Percentiles rank a stretch among this genome's conserved stretches.
Evolutionary conservation across 2,113 vertebrate species (phyloP).

Genomic region (Limnothrissa miodon): DNA sequence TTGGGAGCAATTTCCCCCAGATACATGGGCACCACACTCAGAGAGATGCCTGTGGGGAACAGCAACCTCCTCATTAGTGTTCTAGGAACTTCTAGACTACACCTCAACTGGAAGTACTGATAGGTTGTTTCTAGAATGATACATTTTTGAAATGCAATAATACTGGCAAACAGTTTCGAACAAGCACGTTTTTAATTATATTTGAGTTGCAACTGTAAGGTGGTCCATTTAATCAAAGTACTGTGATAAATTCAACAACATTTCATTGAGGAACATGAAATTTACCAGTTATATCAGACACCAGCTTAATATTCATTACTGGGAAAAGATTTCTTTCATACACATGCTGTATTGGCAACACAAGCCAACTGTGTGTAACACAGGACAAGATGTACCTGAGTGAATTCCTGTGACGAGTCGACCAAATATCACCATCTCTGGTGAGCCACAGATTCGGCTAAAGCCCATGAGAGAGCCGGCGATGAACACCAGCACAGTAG

Average conservation of each 20-base stretch:
- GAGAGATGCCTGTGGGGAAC: slow-evolving; percentile 73
- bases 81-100: background rate
- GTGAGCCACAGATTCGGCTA: slow-evolving; percentile 77
- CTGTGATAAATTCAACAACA: too few relatives aligned
- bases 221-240: too few relatives aligned
- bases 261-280: too few relatives aligned
- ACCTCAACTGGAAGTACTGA: background rate
- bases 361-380: too few relatives aligned
- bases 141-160: background rate
- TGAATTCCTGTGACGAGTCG: slow-evolving; percentile 82
- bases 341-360: too few relatives aligned
- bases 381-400: slow-evolving; percentile 70
- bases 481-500: slow-evolving; percentile 67
- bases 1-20: slow-evolving; percentile 87
- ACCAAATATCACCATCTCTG: slow-evolving; percentile 86
- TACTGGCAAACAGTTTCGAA: background rate
- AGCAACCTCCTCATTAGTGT: background rate
- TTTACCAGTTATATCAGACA: too few relatives aligned
- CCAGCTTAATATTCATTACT: too few relatives aligned
- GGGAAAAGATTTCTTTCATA: too few relatives aligned
- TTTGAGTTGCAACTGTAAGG: too few relatives aligned
- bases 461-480: slow-evolving; percentile 79
- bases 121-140: background rate
- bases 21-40: slow-evolving; percentile 89
- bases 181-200: background rate